Evolutionary conservation across 1,140 invertebrate species (phyloP).

Genomic region (Oscheius sp.): DNA sequence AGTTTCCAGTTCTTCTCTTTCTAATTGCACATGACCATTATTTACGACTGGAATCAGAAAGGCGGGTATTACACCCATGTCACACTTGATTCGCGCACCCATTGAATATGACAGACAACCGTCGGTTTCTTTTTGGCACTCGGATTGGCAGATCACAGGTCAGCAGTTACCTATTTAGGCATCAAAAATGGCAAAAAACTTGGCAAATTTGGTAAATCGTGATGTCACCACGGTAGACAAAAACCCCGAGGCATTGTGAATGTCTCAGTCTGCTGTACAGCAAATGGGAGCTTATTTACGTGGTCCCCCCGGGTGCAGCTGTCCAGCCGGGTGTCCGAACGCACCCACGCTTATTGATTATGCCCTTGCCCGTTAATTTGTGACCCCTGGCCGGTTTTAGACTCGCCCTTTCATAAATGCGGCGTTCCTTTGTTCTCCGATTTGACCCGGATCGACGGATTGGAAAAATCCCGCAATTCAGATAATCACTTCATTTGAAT

Average conservation of each 20-base stretch:
- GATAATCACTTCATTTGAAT: too few species aligned
- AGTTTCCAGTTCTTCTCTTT: neutral
- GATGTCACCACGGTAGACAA: too few species aligned
- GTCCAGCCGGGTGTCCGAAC: slow-evolving; percentile 7
- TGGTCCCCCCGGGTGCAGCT: neutral
- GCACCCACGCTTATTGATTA: slow-evolving; percentile 6
- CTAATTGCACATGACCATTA: neutral
- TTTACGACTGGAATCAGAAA: slow-evolving; percentile 5
- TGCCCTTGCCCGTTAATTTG: neutral
- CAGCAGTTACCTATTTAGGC: too few species aligned
- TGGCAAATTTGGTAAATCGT: too few species aligned
- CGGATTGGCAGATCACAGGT: neutral
- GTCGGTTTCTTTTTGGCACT: neutral
- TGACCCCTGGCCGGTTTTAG: neutral
- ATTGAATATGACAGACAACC: slow-evolving; percentile 3
- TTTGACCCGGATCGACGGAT: too few species aligned
- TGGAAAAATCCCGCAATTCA: too few species aligned
- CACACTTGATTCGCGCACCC: slow-evolving; percentile 1
- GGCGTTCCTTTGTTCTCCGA: neutral
- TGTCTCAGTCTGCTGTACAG: too few species aligned
- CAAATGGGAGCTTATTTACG: slow-evolving; percentile 1
- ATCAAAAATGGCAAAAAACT: too few species aligned
- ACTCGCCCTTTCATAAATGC: neutral
- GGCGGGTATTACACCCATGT: neutral
- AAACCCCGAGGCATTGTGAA: too few species aligned